phyloP scores from a whole-genome alignment of 2,113 vertebrate species.

The Meriones unguiculatus region DNA sequence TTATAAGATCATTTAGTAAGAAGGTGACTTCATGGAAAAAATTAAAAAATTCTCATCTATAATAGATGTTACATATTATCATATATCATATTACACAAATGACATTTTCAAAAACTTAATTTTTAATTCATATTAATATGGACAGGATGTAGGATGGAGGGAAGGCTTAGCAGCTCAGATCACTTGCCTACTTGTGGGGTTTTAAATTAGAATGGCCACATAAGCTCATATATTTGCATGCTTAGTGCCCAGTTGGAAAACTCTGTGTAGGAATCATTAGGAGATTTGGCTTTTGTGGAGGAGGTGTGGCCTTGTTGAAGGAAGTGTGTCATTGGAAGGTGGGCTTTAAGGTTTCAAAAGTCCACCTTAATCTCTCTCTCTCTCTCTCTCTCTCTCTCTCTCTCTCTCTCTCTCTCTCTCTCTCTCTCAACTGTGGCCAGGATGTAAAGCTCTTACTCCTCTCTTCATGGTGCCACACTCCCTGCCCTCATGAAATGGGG shows the following conservation, averaged over 20 bases:
- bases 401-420: too few relatives aligned
- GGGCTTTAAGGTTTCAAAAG: not conserved
- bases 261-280: not conserved
- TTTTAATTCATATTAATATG: not conserved
- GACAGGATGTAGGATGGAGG: not conserved
- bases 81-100: not conserved
- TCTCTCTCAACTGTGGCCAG: not conserved
- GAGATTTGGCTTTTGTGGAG: not conserved
- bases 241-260: not conserved
- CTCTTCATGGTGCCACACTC: not conserved
- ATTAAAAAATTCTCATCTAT: not conserved
- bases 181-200: not conserved
- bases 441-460: not conserved
- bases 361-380: not conserved
- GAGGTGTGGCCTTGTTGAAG: not conserved
- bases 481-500: not conserved
- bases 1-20: not conserved
- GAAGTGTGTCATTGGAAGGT: not conserved
- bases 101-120: conserved; percentile 32
- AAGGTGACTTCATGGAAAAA: not conserved
- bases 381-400: too few relatives aligned
- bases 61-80: not conserved
- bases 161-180: not conserved
- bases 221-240: not conserved
- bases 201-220: not conserved